Evolutionary conservation across 2,797 vertebrate species (phyloP), one percentile per base, ranked within the genome.

Genomic region (Propithecus perrieri): DNA sequence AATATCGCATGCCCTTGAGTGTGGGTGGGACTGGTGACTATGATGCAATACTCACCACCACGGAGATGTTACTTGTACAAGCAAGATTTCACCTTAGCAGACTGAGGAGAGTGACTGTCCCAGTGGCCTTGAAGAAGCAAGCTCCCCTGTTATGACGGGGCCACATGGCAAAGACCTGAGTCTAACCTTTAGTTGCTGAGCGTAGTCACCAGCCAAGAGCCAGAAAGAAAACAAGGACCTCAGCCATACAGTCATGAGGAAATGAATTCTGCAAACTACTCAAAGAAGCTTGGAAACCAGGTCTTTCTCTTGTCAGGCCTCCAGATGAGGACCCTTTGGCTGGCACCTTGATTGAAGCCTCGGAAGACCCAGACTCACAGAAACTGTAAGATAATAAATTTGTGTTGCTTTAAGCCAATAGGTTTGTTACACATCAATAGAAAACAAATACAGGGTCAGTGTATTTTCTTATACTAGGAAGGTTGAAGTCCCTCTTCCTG

Each of bases 161-260:
- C 13, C 1, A 20, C 1, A 0, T 14, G 2, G 3, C 10, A 24
- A 17, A 14, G 17, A 26, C 0, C 13, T 28, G 12, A 80, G 43
- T 48, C 12, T 24, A 41, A 22, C 14, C 17, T 76, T 24, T 17
- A 24, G 38, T 4, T 63, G 18, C 22, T 81, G 1, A 22, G 2
- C 17, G 4, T n/a, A 7, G 3, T 7, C 12, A 2, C 10, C 46
- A 91, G 2, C 4, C 18, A 26, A 50, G 5, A n/a, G 7, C 3
- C 33, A 81, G 4, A 26, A 43, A 46, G 72, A 50, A 35, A 83
- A 85, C 24, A 63, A 59, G 33, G 20, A 75, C 33, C 7, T 57
- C 4, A 63, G 9, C 26, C 55, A 33, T 1, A 26, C 3, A 67
- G 43, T 30, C 30, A 17, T 14, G 61, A 43, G n/a, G 20, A 78